Evolutionary conservation across 2,888 invertebrate species (phyloP).

Genomic region (Drosophila eohydei): DNA sequence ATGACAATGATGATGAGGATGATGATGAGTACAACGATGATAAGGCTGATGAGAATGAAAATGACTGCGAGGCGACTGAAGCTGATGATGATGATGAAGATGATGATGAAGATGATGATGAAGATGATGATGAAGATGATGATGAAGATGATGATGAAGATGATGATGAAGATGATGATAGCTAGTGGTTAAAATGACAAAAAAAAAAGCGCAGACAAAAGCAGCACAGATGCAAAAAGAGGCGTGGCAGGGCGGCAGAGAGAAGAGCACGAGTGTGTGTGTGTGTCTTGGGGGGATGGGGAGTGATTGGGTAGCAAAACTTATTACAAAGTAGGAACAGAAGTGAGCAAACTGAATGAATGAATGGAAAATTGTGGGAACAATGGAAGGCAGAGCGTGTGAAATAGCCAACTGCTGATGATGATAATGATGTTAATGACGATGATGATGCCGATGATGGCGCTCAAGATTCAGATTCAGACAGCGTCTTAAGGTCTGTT

Average conservation of each 20-base stretch:
- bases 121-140: slow-evolving; percentile 13
- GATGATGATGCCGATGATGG: slow-evolving; percentile 30
- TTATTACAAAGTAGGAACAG: slow-evolving; percentile 79
- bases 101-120: slow-evolving; percentile 14
- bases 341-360: slow-evolving; percentile 78
- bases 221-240: slow-evolving; percentile 14
- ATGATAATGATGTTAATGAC: slow-evolving; percentile 17
- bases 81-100: slow-evolving; percentile 20
- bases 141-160: slow-evolving; percentile 17
- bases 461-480: slow-evolving; percentile 46
- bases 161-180: slow-evolving; percentile 25
- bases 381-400: slow-evolving; percentile 74
- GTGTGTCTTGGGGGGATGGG: slow-evolving; percentile 22
- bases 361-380: slow-evolving; percentile 82
- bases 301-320: slow-evolving; percentile 46
- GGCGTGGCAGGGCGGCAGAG: not conserved
- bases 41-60: slow-evolving; percentile 10
- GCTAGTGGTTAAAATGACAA: slow-evolving; percentile 54
- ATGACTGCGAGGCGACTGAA: slow-evolving; percentile 8
- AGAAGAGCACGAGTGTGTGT: not conserved
- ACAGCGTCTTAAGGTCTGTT: slow-evolving; percentile 45
- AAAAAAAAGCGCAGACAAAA: slow-evolving; percentile 24
- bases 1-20: slow-evolving; percentile 9
- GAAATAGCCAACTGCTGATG: slow-evolving; percentile 58
- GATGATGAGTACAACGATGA: slow-evolving; percentile 23